Base-by-base conservation (phyloP, 2,888 invertebrate genomes). In the Pollenia labialis region DNA sequence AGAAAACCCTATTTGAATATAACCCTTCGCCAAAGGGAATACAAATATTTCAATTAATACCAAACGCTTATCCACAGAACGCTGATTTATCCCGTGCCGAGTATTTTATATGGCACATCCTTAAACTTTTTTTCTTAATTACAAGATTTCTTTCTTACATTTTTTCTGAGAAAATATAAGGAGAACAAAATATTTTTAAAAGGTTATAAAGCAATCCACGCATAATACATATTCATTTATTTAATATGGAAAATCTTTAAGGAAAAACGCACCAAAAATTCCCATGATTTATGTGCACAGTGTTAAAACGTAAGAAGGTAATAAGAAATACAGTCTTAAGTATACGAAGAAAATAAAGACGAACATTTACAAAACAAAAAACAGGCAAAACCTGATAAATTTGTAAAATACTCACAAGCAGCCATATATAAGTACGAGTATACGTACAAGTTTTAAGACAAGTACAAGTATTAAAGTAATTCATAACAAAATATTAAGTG, bases 401-500 rank as follows among this genome's bases (percentile, higher is more conserved):
- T 0, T 58, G 11, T 58, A 32, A 32, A 32, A 6, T 1, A 32
- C 32, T 32, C 32, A 32, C 32, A 32, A 6, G 6, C 32, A 14
- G 7, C 32, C 32, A 58, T 12, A 12, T 56, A 10, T 56, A 18
- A 32, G 14, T 32, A 32, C 32, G 32, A 32, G 6, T 32, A 14
- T 3, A 40, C 1, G 62, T 42, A 62, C 4, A 62, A 62, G 16
- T n/a, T 10, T 2, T 42, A 16, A 10, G 4, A 60, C 40, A 42
- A 60, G 42, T 14, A 8, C 42, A 42, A 40, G n/a, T n/a, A n/a
- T 42, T 23, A 64, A 6, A 7, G 23, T 62, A 71, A 71, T 62
- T 54, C 52, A 46, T 64, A 64, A 62, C 44, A 62, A 71, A 68
- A 80, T n/a, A 64, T 54, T 62, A 71, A 71, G 71, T 71, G 62